Base-by-base conservation (phyloP, 2,888 invertebrate genomes). In the Baccha elongata region DNA sequence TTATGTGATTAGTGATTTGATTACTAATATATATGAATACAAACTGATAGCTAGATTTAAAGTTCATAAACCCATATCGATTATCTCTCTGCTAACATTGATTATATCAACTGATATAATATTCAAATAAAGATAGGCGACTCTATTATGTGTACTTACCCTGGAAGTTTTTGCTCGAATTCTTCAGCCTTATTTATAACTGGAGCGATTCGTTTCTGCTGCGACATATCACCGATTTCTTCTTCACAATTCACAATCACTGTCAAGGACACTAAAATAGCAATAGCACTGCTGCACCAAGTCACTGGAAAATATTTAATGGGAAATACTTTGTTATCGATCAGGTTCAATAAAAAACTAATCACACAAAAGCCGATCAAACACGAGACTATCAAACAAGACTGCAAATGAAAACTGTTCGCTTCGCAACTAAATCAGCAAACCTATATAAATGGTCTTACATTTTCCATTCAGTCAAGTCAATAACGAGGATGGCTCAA, bases 101-200 rank as follows among this genome's bases (percentile, higher is more conserved):
- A 7, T 19, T 53, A 10, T 10, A 3, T 6, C 44, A n/a, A 53
- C 35, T 10, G 53, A 55, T 35, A 53, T 13, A n/a, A 55, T 15
- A 29, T 26, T 15, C 3, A n/a, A 15, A 52, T 15, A 50, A 1
- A 19, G 19, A 35, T 19, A 35, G 4, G n/a, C n/a, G n/a, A n/a
- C n/a, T n/a, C n/a, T n/a, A 35, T 8, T n/a, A 3, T 37, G 10
- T 10, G 64, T 76, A 88, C 89, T 89, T 86, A 90, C 90, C 88
- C 88, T 11, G 89, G 87, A 42, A 90, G 78, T 52, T 88, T 86
- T 35, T 85, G 83, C 62, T 89, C 87, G 42, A 90, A 89, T 23
- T 90, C 90, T 84, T 88, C 88, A 40, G 86, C 84, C 3, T 85
- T 86, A 29, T 73, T 85, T 64, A 90, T 89, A 3, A 87, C 87